Evolutionary conservation across 2,888 invertebrate species (phyloP).

Genomic region (Silvanus unidentatus): DNA sequence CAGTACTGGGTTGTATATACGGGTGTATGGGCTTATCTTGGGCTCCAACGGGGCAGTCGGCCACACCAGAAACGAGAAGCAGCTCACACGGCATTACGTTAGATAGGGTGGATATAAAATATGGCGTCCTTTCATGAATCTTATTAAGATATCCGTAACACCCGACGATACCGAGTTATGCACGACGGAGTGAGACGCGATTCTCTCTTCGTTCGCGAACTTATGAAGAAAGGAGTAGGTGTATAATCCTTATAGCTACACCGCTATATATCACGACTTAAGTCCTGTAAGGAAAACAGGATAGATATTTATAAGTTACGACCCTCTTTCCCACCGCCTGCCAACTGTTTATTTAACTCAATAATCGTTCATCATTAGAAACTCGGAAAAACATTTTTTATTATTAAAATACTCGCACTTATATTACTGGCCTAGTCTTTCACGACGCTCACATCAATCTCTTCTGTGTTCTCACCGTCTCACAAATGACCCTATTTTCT

Average conservation of each 20-base stretch:
- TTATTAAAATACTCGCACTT: not conserved
- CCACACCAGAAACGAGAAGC: constrained; percentile 28
- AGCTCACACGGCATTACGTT: constrained; percentile 43
- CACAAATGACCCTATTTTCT: too few relatives aligned
- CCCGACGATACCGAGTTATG: constrained; percentile 51
- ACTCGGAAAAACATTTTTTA: constrained; percentile 9
- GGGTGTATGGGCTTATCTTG: constrained; percentile 36
- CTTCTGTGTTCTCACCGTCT: too few relatives aligned
- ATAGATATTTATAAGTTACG: constrained; percentile 50
- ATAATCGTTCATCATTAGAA: constrained; percentile 46
- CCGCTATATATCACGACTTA: constrained; percentile 48
- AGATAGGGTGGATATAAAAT: constrained; percentile 65
- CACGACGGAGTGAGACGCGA: constrained; percentile 34
- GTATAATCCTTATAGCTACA: constrained; percentile 51
- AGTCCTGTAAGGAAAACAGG: constrained; percentile 50
- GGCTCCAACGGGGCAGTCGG: constrained; percentile 33
- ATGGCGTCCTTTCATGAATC: constrained; percentile 79
- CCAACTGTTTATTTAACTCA: constrained; percentile 48
- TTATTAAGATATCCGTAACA: constrained; percentile 69
- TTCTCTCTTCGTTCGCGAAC: constrained; percentile 39
- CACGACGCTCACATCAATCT: not conserved
- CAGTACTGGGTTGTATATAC: too few relatives aligned
- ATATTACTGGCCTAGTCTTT: not conserved
- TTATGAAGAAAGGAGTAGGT: constrained; percentile 52
- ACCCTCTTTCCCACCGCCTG: constrained; percentile 34